Percentiles rank a stretch among this genome's conserved stretches.
Conservation (phyloP, 2,888 invertebrate species). For the Sycophila texana region DNA sequence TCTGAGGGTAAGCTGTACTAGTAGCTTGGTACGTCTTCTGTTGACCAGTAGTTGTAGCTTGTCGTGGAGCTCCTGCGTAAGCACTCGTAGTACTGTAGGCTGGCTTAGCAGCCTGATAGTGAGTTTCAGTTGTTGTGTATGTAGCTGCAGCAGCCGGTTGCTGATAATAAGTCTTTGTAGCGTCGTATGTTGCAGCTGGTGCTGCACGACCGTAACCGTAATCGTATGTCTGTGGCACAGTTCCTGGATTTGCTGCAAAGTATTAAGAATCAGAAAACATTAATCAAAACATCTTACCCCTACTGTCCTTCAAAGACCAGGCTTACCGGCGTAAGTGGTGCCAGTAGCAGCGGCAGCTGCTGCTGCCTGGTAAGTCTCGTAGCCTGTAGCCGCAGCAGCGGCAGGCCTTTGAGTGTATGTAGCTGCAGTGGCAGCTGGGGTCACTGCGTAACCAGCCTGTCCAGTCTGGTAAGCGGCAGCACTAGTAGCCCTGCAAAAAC, state of each 20-base stretch:
- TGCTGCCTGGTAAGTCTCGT: constrained; percentile 85
- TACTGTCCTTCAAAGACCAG: neutral
- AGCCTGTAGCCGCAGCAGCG: constrained; percentile 85
- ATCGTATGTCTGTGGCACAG: constrained; percentile 81
- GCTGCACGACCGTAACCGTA: constrained; percentile 83
- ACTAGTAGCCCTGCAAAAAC: constrained; percentile 79
- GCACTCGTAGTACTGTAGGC: constrained; percentile 84
- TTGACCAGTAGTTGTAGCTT: constrained; percentile 76
- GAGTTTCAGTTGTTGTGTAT: constrained; percentile 82
- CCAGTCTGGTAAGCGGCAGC: constrained; percentile 90
- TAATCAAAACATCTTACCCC: neutral
- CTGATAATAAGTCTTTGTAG: constrained; percentile 89
- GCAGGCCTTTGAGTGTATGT: constrained; percentile 90
- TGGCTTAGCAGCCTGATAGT: constrained; percentile 81
- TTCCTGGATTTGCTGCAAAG: constrained; percentile 72
- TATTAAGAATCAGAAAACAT: neutral
- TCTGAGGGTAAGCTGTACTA: constrained; percentile 73
- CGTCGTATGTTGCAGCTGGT: constrained; percentile 85
- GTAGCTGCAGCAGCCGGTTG: constrained; percentile 85
- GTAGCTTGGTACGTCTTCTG: constrained; percentile 75
- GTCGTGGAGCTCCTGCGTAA: constrained; percentile 80
- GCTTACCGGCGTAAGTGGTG: constrained; percentile 80
- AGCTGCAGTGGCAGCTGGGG: constrained; percentile 88
- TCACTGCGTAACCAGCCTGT: constrained; percentile 90
- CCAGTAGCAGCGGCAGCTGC: constrained; percentile 89